Conservation (phyloP, 2,888 invertebrate species). For the Diarsia mendica region DNA sequence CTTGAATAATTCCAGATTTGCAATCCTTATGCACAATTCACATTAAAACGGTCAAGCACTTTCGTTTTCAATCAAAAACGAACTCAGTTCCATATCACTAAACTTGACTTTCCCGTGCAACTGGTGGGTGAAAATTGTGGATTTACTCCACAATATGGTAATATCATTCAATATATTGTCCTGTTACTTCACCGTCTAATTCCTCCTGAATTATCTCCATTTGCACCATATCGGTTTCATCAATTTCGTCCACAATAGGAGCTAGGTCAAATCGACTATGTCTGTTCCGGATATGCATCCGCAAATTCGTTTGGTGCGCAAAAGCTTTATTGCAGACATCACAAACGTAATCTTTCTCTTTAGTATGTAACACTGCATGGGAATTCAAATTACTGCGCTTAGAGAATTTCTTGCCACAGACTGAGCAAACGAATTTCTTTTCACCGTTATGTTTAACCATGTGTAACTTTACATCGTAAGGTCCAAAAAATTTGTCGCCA, state of each 20-base stretch:
- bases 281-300: constrained; percentile 77
- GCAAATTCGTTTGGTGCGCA: constrained; percentile 81
- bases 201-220: constrained; percentile 80
- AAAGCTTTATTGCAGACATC: constrained; percentile 89
- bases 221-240: constrained; percentile 74
- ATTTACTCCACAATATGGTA: constrained; percentile 30
- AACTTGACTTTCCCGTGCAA: background rate
- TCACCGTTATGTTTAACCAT: constrained; percentile 90
- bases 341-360: constrained; percentile 88
- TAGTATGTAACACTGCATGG: constrained; percentile 90
- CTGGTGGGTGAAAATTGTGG: background rate
- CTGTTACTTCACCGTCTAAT: constrained; percentile 73
- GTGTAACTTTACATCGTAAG: constrained; percentile 87
- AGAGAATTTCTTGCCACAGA: constrained; percentile 91
- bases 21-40: background rate
- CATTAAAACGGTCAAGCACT: background rate
- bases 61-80: background rate
- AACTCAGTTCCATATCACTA: background rate
- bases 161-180: constrained; percentile 64
- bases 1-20: constrained; percentile 1
- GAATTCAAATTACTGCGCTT: constrained; percentile 91
- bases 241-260: constrained; percentile 67
- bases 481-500: constrained; percentile 85
- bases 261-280: constrained; percentile 70
- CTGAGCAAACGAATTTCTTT: constrained; percentile 89